A percentile compares a stretch with the other conserved stretches of the same genome.
These are phyloP conservation scores for Drosophila pruinosa DNA, from an alignment of 1,140 invertebrate genomes.

Conservation along the genomic window DNA sequence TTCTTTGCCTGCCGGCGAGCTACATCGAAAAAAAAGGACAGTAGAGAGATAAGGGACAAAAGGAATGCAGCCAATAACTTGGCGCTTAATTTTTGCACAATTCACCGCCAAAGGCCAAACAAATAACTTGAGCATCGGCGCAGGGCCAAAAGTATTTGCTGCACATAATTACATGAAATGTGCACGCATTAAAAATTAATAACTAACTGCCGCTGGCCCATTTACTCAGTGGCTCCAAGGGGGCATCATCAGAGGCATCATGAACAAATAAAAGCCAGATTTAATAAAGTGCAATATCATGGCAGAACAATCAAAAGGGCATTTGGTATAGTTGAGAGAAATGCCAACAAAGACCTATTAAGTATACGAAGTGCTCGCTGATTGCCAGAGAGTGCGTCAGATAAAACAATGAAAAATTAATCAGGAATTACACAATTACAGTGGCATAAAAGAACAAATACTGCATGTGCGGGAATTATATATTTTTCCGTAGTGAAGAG, in stretches of 20 bases:
- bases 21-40: neutral
- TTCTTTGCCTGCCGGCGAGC: conserved; percentile 19
- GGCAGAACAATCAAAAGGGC: conserved; percentile 24
- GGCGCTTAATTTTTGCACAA: conserved; percentile 38
- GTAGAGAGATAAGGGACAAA: conserved; percentile 16
- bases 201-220: conserved; percentile 31
- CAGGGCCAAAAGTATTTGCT: conserved; percentile 35
- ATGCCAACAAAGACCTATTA: conserved; percentile 28
- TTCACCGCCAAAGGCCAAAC: conserved; percentile 39
- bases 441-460: neutral
- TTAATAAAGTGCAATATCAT: conserved; percentile 44
- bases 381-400: neutral
- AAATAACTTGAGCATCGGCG: conserved; percentile 33
- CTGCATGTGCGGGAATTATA: neutral
- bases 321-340: conserved; percentile 26
- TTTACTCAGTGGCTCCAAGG: neutral
- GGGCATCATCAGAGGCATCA: conserved; percentile 3
- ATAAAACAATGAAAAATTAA: conserved; percentile 22
- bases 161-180: conserved; percentile 44
- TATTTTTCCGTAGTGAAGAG: no score
- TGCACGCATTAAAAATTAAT: conserved; percentile 48
- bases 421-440: conserved; percentile 13
- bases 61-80: conserved; percentile 45
- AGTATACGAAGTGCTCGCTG: conserved; percentile 20
- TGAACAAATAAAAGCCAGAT: conserved; percentile 39